Percentiles rank a stretch among this genome's conserved stretches.
Conservation (phyloP, 2,797 vertebrate species). For the Varecia variegata region DNA sequence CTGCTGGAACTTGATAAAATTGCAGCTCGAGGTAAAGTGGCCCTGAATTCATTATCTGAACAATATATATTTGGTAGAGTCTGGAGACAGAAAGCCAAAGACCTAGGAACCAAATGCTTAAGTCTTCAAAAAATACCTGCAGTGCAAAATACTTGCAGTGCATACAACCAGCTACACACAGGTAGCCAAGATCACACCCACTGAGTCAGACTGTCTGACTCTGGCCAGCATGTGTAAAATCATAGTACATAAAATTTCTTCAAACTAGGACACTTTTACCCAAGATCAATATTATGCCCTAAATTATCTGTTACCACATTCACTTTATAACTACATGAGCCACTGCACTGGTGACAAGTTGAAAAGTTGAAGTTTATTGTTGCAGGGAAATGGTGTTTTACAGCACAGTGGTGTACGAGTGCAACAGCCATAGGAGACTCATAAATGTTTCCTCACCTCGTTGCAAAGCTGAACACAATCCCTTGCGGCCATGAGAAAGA, state of each 20-base stretch:
- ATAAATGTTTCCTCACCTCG: not conserved
- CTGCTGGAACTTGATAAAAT: not conserved
- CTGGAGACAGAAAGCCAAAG: not conserved
- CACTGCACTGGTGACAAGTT: not conserved
- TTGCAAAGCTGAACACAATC: not conserved
- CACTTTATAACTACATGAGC: not conserved
- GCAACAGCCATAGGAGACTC: not conserved
- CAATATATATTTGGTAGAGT: not conserved
- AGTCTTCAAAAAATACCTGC: not conserved
- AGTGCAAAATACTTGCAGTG: not conserved
- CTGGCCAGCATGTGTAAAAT: not conserved
- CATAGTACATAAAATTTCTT: not conserved
- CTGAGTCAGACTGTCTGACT: not conserved
- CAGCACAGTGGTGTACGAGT: not conserved
- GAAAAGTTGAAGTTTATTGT: not conserved
- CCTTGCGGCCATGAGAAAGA: not conserved
- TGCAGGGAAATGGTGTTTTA: not conserved
- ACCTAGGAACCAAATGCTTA: not conserved
- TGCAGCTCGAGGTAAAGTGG: not conserved
- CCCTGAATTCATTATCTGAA: not conserved
- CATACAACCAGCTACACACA: not conserved
- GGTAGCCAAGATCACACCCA: not conserved
- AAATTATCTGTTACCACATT: not conserved
- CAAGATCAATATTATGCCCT: not conserved
- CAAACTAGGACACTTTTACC: not conserved